Conservation (phyloP, 37 sponge, comb jelly and placozoan species). For the Chondrilla cf. caribensis region DNA sequence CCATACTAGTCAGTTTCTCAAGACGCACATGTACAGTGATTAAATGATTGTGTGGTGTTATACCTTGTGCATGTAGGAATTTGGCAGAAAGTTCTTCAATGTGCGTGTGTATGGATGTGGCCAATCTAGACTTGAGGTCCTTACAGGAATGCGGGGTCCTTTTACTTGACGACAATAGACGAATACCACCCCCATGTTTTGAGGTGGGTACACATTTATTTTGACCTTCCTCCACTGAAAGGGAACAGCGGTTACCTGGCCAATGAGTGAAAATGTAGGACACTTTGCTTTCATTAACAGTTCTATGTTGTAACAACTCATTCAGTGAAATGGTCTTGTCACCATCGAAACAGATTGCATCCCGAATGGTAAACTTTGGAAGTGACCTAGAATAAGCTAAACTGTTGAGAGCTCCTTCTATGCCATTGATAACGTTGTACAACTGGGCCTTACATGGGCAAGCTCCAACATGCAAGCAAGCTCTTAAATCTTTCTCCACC, state of each 20-base stretch:
- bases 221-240: neutral
- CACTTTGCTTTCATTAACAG: neutral
- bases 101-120: neutral
- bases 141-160: neutral
- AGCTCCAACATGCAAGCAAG: neutral
- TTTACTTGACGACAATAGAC: neutral
- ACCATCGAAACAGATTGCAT: constrained; percentile 1
- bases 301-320: neutral
- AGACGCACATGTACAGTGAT: neutral
- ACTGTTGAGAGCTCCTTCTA: constrained; percentile 7
- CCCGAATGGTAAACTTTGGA: neutral
- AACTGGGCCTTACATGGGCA: neutral
- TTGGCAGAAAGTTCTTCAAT: neutral
- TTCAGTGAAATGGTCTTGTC: neutral
- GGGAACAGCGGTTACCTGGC: neutral
- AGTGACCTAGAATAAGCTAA: neutral
- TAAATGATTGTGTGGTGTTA: neutral
- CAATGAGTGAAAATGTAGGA: constrained; percentile 5
- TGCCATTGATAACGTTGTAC: too few relatives aligned
- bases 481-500: neutral
- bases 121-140: neutral
- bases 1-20: neutral
- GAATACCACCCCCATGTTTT: neutral
- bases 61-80: neutral
- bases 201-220: neutral